Base-by-base conservation (phyloP, 2,888 invertebrate species). In the Tromatobia lineatoria region DNA sequence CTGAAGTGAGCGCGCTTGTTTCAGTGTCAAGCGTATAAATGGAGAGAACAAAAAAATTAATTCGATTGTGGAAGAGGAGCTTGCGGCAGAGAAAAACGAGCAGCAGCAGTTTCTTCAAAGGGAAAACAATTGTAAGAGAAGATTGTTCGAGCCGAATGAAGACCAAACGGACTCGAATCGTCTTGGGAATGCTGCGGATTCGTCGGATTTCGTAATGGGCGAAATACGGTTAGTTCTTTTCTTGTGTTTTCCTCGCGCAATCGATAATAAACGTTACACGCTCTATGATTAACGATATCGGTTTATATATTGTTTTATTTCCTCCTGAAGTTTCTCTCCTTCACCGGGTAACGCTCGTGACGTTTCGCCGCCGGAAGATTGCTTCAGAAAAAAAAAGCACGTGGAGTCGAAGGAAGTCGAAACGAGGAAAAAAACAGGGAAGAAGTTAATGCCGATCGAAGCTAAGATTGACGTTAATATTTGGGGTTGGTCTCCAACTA, bases 71-170 rank as follows among this genome's bases (percentile, higher is more conserved):
- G 25, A 15, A 20, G 57, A 70, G 0, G 50, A 47, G 20, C 13
- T 11, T 25, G 6, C 47, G 38, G 20, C 20, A 25, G 25, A 20
- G 25, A 69, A 67, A 45, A 64, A 74, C 15, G 61, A 52, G 42
- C 45, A 54, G 64, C 47, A 25, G 15, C 29, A 78, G 54, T 59
- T 34, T 15, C 74, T 59, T 80, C 84, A 84, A 82, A 83, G 66
- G 38, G 80, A 74, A 38, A 73, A 83, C 69, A 83, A 78, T 34
- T 76, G 74, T 59, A 86, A 77, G 45, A 77, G 82, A 75, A 75
- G 85, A 83, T 73, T 85, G 73, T 84, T 85, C 79, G 83, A 86
- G 70, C 69, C 78, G 61, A 67, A 77, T 38, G 77, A 76, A 50
- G 71, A 73, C 50, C 73, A 54, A 15, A 8, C 18, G 4, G 54